Conservation (phyloP, 2,888 invertebrate species). For the Zhuqinia jingwanae region DNA sequence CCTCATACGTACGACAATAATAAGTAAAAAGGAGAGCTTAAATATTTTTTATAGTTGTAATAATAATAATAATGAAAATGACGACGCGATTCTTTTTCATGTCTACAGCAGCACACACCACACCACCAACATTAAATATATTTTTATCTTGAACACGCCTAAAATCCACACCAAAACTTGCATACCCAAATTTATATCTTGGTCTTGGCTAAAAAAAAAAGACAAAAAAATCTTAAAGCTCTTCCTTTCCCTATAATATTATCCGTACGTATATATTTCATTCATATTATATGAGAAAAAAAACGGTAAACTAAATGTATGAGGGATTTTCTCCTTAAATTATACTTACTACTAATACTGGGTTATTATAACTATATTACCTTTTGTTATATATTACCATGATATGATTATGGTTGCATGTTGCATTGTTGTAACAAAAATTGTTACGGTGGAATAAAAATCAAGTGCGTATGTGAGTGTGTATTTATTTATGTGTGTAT, state of each 20-base stretch:
- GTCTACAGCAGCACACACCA: conserved; percentile 4
- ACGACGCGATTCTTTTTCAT: not conserved
- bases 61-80: not conserved
- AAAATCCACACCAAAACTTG: not conserved
- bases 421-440: conserved; percentile 23
- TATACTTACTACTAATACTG: not conserved
- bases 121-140: not conserved
- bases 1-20: not conserved
- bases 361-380: conserved; percentile 7
- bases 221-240: not conserved
- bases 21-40: not conserved
- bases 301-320: conserved; percentile 25
- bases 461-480: conserved; percentile 2
- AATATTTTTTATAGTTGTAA: too few relatives aligned
- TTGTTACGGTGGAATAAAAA: conserved; percentile 50
- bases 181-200: too few relatives aligned
- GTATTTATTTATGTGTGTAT: not conserved
- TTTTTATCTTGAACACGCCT: too few relatives aligned
- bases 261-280: not conserved
- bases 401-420: conserved; percentile 9
- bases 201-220: not conserved
- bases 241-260: conserved; percentile 26
- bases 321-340: conserved; percentile 6
- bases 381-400: not conserved
- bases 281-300: not conserved